A percentile compares a stretch with the other conserved stretches of the same genome.
phyloP scores from a whole-genome alignment of 1,140 invertebrate species.

The Chlorops oryzae region DNA sequence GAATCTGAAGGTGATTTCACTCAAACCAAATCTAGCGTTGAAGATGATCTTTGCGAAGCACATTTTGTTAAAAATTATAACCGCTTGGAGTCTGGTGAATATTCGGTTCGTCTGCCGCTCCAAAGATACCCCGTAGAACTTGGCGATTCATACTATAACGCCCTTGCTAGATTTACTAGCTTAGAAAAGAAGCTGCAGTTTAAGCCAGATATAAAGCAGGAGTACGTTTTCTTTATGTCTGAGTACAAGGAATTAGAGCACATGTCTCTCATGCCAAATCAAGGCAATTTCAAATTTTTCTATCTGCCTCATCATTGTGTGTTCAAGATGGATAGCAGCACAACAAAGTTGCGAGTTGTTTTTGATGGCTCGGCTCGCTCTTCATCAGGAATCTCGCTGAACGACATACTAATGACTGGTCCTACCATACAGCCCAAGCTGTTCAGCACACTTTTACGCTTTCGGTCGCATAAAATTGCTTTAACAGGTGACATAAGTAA shows the following conservation, averaged over 20 bases:
- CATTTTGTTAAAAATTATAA: neutral
- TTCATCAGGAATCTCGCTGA: constrained; percentile 17
- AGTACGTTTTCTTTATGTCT: neutral
- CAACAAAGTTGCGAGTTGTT: constrained; percentile 17
- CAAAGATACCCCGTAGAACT: neutral
- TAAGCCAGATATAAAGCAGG: neutral
- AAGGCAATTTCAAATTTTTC: neutral
- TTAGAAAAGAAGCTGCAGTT: neutral
- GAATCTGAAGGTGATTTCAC: neutral
- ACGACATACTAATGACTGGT: constrained; percentile 8
- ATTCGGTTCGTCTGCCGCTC: neutral
- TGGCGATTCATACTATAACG: neutral
- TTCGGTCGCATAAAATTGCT: constrained; percentile 34
- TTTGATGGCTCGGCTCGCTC: constrained; percentile 9
- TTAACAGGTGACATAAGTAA: constrained; percentile 42
- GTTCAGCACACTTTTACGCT: constrained; percentile 38
- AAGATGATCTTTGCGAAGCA: neutral
- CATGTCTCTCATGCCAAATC: neutral
- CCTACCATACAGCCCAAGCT: constrained; percentile 7
- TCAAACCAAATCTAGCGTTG: too few species aligned
- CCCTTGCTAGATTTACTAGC: neutral
- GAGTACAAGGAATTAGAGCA: neutral
- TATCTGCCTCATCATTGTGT: constrained; percentile 6
- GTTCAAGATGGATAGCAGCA: constrained; percentile 5
- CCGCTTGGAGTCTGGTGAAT: neutral